Evolutionary conservation across 1,140 invertebrate genomes (phyloP).

Genomic region (Macrosteles quadrilineatus): DNA sequence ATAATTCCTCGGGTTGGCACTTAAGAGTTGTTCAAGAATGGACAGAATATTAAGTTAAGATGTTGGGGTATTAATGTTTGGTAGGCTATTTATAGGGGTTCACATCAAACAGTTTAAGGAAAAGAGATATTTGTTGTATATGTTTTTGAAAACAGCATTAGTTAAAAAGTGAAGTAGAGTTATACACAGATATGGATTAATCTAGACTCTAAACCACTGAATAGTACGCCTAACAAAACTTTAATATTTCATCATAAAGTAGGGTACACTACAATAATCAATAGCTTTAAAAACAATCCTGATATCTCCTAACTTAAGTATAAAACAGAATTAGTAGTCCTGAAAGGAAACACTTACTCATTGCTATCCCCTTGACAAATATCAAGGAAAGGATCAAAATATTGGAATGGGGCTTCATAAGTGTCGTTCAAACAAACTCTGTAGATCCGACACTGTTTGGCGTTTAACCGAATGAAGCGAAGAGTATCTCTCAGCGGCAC

Average conservation of each 20-base stretch:
- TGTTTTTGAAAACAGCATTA: too few relatives aligned
- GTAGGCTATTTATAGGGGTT: too few relatives aligned
- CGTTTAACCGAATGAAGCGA: conserved; percentile 84
- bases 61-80: too few relatives aligned
- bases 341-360: conserved; percentile 69
- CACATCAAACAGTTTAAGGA: too few relatives aligned
- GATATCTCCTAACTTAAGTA: neutral
- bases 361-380: conserved; percentile 82
- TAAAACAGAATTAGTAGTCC: neutral
- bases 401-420: conserved; percentile 88
- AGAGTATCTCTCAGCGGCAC: conserved; percentile 82
- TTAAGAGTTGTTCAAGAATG: too few relatives aligned
- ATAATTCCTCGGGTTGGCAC: too few relatives aligned
- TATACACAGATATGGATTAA: neutral
- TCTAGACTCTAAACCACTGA: neutral
- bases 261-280: neutral
- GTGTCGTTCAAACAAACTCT: conserved; percentile 86
- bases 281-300: neutral
- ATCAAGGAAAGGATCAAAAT: conserved; percentile 94
- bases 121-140: too few relatives aligned
- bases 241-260: neutral
- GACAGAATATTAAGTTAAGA: too few relatives aligned
- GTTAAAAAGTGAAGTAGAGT: neutral
- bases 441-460: conserved; percentile 93
- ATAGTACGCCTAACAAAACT: neutral